A percentile compares a stretch with the other conserved stretches of the same genome.
Conservation (phyloP, 2,888 invertebrate species). For the Eumacrocentrus americanus region DNA sequence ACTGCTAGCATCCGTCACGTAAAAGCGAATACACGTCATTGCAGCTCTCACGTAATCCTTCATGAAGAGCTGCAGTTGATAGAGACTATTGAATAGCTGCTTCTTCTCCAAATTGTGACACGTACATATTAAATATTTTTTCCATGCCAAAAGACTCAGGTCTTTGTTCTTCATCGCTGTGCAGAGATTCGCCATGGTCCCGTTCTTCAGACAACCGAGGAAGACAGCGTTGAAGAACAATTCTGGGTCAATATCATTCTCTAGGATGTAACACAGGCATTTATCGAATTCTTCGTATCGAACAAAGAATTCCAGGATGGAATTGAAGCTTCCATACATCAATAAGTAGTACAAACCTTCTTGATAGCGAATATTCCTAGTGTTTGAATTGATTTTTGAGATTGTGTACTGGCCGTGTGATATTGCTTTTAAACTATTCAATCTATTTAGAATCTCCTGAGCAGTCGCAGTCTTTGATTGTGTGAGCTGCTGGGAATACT, state of each 20-base stretch:
- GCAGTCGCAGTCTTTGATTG: slow-evolving; percentile 62
- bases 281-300: slow-evolving; percentile 73
- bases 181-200: slow-evolving; percentile 68
- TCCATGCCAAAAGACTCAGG: slow-evolving; percentile 72
- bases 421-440: slow-evolving; percentile 61
- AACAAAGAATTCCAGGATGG: slow-evolving; percentile 77
- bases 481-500: slow-evolving; percentile 31
- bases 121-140: slow-evolving; percentile 72
- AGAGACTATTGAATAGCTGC: slow-evolving; percentile 73
- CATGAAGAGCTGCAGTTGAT: slow-evolving; percentile 74
- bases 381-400: slow-evolving; percentile 28
- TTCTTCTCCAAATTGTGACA: slow-evolving; percentile 76
- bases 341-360: slow-evolving; percentile 84
- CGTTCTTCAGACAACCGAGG: slow-evolving; percentile 71
- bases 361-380: slow-evolving; percentile 61
- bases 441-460: slow-evolving; percentile 61
- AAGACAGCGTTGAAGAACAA: slow-evolving; percentile 76
- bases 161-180: slow-evolving; percentile 72
- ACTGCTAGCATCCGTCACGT: slow-evolving; percentile 67
- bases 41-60: slow-evolving; percentile 78
- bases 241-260: slow-evolving; percentile 73
- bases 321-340: slow-evolving; percentile 78
- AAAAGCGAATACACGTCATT: slow-evolving; percentile 80
- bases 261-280: slow-evolving; percentile 73
- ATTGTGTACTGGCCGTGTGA: slow-evolving; percentile 57